Conservation (phyloP, 2,888 invertebrate genomes). For the Tortrix viridana region DNA sequence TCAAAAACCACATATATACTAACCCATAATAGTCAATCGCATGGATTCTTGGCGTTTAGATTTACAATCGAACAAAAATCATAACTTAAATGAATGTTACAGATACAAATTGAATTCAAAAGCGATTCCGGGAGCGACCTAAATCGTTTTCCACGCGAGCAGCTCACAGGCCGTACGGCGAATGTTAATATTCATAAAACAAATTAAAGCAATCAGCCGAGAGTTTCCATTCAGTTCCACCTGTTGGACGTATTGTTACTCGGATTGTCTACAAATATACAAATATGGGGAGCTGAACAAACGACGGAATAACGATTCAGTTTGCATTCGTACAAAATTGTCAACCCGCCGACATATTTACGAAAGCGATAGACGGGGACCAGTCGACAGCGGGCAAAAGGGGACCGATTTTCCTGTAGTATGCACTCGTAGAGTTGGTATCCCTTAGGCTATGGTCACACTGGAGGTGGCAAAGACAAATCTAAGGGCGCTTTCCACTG, state of each 20-base stretch:
- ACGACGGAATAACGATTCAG: slow-evolving; percentile 5
- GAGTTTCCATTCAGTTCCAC: slow-evolving; percentile 22
- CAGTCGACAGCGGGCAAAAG: slow-evolving; percentile 2
- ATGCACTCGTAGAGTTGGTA: background rate
- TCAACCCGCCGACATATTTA: slow-evolving; percentile 3
- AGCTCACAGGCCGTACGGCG: slow-evolving; percentile 3
- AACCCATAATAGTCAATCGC: background rate
- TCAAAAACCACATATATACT: too few species aligned
- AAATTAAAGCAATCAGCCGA: slow-evolving; percentile 27
- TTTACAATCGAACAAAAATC: background rate
- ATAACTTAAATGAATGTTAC: slow-evolving; percentile 7
- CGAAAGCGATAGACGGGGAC: background rate
- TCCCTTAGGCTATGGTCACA: too few species aligned
- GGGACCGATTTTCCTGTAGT: slow-evolving; percentile 23
- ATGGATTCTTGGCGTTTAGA: background rate
- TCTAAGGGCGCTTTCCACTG: too few species aligned
- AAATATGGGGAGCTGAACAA: slow-evolving; percentile 11
- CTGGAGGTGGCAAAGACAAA: too few species aligned
- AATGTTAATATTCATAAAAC: slow-evolving; percentile 32
- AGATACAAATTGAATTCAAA: slow-evolving; percentile 17
- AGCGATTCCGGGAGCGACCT: slow-evolving; percentile 16
- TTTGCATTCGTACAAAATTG: slow-evolving; percentile 3
- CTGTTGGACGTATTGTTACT: slow-evolving; percentile 24
- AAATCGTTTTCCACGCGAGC: slow-evolving; percentile 15
- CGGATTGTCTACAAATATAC: slow-evolving; percentile 27